A percentile compares a stretch with the other conserved stretches of the same genome.
Evolutionary conservation across 2,113 vertebrate species (phyloP).

Genomic region (Takifugu flavidus): DNA sequence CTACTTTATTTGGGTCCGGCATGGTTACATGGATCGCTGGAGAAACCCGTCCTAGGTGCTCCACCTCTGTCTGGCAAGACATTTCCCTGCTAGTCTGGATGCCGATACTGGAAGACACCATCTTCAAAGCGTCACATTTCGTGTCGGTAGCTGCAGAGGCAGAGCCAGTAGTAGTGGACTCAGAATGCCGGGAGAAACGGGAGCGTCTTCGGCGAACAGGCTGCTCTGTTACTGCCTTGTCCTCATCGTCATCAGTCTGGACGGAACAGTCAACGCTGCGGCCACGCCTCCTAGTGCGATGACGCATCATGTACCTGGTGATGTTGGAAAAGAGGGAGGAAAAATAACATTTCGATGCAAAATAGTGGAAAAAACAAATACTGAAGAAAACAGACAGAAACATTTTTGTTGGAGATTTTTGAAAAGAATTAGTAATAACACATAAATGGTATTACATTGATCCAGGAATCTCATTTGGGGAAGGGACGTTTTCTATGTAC

Average conservation of each 20-base stretch:
- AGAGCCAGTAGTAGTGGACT: slow-evolving; percentile 59
- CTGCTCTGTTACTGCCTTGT: slow-evolving; percentile 89
- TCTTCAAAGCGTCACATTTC: slow-evolving; percentile 76
- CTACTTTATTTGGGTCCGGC: slow-evolving; percentile 87
- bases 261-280: slow-evolving; percentile 93
- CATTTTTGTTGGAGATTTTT: too few species aligned
- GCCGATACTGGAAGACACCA: slow-evolving; percentile 83
- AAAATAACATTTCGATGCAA: neutral
- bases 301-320: slow-evolving; percentile 79
- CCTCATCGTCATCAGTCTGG: slow-evolving; percentile 95
- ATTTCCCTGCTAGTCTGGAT: slow-evolving; percentile 87
- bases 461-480: too few species aligned
- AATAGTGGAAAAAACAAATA: neutral
- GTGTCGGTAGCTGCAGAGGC: slow-evolving; percentile 59
- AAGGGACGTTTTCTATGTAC: too few species aligned
- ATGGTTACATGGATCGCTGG: slow-evolving; percentile 93
- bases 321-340: neutral
- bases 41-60: slow-evolving; percentile 85
- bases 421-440: too few species aligned
- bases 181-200: slow-evolving; percentile 84
- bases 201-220: slow-evolving; percentile 87
- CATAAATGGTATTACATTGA: too few species aligned
- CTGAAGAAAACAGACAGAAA: too few species aligned
- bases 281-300: slow-evolving; percentile 80
- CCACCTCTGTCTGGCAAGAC: slow-evolving; percentile 70